These are phyloP conservation scores for Apamea epomidion DNA, from an alignment of 2,888 invertebrate species.

Conservation along the genomic window DNA sequence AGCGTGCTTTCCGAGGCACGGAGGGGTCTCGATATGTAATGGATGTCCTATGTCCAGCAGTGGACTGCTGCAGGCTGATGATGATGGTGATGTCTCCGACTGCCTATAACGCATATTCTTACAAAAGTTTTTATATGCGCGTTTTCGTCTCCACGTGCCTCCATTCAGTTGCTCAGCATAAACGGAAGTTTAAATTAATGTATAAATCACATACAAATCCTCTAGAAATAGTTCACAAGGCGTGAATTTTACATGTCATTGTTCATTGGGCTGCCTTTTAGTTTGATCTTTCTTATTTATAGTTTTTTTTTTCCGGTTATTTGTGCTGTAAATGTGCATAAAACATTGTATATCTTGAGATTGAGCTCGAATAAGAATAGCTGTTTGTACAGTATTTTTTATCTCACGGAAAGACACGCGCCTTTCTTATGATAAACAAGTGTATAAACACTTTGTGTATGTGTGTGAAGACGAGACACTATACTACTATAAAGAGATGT, in stretches of 20 bases:
- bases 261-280: slow-evolving; percentile 3
- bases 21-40: too few relatives aligned
- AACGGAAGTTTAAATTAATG: slow-evolving; percentile 45
- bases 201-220: slow-evolving; percentile 37
- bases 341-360: neutral
- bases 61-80: too few relatives aligned
- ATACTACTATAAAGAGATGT: too few relatives aligned
- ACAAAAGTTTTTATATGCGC: neutral
- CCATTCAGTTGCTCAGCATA: slow-evolving; percentile 10
- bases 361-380: neutral
- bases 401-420: too few relatives aligned
- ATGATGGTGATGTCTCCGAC: neutral
- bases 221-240: slow-evolving; percentile 42
- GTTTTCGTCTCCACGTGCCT: neutral
- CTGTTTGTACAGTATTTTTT: too few relatives aligned
- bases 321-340: neutral
- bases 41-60: too few relatives aligned
- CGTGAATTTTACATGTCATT: slow-evolving; percentile 44
- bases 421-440: too few relatives aligned
- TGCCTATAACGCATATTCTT: neutral
- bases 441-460: too few relatives aligned
- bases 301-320: slow-evolving; percentile 14
- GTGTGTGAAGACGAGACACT: too few relatives aligned
- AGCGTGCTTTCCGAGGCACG: too few relatives aligned
- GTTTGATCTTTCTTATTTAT: neutral